phyloP scores from a whole-genome alignment of 1,140 invertebrate species.

The Brachionus paranguensis region DNA sequence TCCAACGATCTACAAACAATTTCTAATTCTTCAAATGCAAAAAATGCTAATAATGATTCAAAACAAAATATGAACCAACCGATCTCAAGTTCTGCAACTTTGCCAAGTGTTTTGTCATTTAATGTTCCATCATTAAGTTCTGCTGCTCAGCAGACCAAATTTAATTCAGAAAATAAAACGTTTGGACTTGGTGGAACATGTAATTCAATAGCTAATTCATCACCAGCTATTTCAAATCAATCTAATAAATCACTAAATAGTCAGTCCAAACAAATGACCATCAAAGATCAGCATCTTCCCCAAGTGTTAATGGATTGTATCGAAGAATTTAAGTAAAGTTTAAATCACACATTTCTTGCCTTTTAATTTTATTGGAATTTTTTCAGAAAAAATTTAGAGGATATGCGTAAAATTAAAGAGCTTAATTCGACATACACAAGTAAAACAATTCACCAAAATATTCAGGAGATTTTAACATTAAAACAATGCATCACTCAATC shows the following conservation, averaged over 20 bases:
- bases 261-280: not conserved
- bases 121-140: slow-evolving; percentile 22
- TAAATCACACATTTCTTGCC: not conserved
- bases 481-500: slow-evolving; percentile 18
- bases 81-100: not conserved
- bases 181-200: not conserved
- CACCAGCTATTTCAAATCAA: not conserved
- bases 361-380: not conserved
- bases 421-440: slow-evolving; percentile 37
- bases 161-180: not conserved
- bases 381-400: slow-evolving; percentile 20
- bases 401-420: slow-evolving; percentile 19
- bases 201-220: not conserved
- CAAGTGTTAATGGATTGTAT: slow-evolving; percentile 32
- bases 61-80: not conserved
- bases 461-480: slow-evolving; percentile 13
- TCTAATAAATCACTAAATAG: not conserved
- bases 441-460: slow-evolving; percentile 29
- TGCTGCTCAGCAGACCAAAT: not conserved
- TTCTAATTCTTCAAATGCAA: not conserved
- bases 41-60: not conserved
- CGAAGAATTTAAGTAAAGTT: slow-evolving; percentile 1
- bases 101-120: slow-evolving; percentile 31
- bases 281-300: slow-evolving; percentile 26
- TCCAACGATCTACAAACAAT: not conserved